Evolutionary conservation across 2,888 invertebrate species (phyloP).

Genomic region (Sarcophaga caerulescens): DNA sequence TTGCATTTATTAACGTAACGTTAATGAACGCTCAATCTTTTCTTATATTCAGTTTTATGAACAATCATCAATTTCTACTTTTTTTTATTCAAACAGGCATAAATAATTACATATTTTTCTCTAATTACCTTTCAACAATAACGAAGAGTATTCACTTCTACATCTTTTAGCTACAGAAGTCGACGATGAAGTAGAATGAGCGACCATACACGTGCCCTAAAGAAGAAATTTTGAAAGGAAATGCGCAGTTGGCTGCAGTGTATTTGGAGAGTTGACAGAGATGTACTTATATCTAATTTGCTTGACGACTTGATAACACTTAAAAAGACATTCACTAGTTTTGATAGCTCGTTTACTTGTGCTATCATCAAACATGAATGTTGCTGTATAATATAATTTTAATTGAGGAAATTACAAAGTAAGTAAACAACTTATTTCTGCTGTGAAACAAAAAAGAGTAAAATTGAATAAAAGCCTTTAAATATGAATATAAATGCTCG

Average conservation of each 20-base stretch:
- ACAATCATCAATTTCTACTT: slow-evolving; percentile 59
- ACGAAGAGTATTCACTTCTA: background rate
- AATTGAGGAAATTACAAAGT: too few species aligned
- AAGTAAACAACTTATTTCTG: too few species aligned
- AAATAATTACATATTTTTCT: background rate
- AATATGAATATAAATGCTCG: background rate
- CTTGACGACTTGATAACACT: background rate
- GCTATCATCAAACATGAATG: too few species aligned
- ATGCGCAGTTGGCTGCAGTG: slow-evolving; percentile 54
- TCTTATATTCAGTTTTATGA: slow-evolving; percentile 41
- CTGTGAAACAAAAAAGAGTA: too few species aligned
- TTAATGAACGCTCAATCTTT: slow-evolving; percentile 44
- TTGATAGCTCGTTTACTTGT: background rate
- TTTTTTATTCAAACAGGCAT: background rate
- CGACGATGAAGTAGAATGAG: slow-evolving; percentile 37
- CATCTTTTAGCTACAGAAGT: background rate
- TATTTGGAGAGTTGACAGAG: background rate
- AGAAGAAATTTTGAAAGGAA: slow-evolving; percentile 1
- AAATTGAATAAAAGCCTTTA: too few species aligned
- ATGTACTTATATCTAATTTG: slow-evolving; percentile 5
- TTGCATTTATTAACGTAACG: slow-evolving; percentile 30
- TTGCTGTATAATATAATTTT: too few species aligned
- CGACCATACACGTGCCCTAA: background rate
- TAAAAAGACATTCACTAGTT: background rate
- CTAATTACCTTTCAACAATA: slow-evolving; percentile 27